Percentiles rank a stretch among this genome's conserved stretches.
These are phyloP conservation scores for Meteorus sp. DNA, from an alignment of 1,140 invertebrate species.

Conservation along the genomic window DNA sequence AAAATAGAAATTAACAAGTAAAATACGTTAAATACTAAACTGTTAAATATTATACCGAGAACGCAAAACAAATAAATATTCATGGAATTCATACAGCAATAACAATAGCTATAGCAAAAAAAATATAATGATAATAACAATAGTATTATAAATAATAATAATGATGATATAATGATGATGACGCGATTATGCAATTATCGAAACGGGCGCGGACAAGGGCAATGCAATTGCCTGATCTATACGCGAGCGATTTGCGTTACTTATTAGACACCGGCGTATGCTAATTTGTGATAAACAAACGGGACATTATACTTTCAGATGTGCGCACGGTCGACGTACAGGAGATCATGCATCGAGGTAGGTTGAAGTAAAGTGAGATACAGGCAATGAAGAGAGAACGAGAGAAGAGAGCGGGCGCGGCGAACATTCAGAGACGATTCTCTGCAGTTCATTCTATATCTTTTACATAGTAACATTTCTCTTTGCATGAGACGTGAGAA, in stretches of 20 bases:
- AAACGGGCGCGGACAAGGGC: constrained; percentile 24
- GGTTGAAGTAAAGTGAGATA: constrained; percentile 20
- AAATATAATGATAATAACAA: too few species aligned
- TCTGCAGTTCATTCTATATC: neutral
- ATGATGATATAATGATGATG: constrained; percentile 11
- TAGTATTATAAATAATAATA: neutral
- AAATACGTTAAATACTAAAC: too few species aligned
- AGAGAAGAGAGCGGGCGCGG: neutral
- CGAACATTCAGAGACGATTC: neutral
- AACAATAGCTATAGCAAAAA: too few species aligned
- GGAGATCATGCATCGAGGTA: constrained; percentile 17
- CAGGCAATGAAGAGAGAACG: neutral
- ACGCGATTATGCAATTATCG: constrained; percentile 27
- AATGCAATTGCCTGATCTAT: constrained; percentile 28
- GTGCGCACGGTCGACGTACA: constrained; percentile 34
- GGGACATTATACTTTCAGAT: constrained; percentile 47
- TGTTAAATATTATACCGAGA: too few species aligned
- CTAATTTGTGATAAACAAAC: constrained; percentile 35
- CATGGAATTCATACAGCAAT: too few species aligned
- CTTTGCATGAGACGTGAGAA: neutral
- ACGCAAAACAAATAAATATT: too few species aligned
- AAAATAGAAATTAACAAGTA: too few species aligned
- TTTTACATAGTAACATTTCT: neutral
- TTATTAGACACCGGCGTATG: constrained; percentile 43
- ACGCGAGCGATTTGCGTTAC: constrained; percentile 39